Base-by-base conservation (phyloP, 2,797 vertebrate species). In the Xiphorhynchus erythropygius region DNA sequence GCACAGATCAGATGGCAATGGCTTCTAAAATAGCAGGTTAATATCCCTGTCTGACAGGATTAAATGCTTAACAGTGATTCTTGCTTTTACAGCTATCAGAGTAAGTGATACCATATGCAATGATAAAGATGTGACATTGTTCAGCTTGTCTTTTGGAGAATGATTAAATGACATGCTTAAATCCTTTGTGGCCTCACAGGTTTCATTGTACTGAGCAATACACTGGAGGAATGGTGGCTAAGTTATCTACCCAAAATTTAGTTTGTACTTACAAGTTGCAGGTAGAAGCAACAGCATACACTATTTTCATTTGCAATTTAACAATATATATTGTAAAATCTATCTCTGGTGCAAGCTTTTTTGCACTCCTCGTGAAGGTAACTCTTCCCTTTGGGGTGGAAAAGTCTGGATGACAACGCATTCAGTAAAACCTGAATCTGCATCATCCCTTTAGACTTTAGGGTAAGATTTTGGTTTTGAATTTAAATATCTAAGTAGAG, bases 41-140 rank as follows among this genome's bases (percentile, higher is more conserved):
- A 97, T 95, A 95, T 94, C 88, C 67, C 81, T 94, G 74, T 91
- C 95, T 96, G 96, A 96, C 94, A 96, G 95, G 90, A 96, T 96
- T 97, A 96, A 97, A 95, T 89, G 83, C 87, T 91, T 88, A 95
- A 89, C 91, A 83, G 93, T 57, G 91, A 87, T 93, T 94, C 87
- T 94, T 90, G 90, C 96, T 95, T 96, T 97, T 95, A 90, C 77
- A 96, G 93, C 85, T 93, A 90, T 93, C 90, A 76, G 80, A 35
- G 71, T 93, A 96, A 96, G 94, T 85, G 95, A 95, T 97, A 93
- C 93, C 89, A 94, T 95, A 90, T 90, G 96, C 90, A 96, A 49
- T 94, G 95, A 94, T 94, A 93, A 95, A 96, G 96, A 87, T 91
- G 88, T 96, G 94, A 94, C 91, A 94, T 87, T 91, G 94, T 96